These are phyloP conservation scores for Polia nebulosa DNA, from an alignment of 2,888 invertebrate species.

Conservation along the genomic window DNA sequence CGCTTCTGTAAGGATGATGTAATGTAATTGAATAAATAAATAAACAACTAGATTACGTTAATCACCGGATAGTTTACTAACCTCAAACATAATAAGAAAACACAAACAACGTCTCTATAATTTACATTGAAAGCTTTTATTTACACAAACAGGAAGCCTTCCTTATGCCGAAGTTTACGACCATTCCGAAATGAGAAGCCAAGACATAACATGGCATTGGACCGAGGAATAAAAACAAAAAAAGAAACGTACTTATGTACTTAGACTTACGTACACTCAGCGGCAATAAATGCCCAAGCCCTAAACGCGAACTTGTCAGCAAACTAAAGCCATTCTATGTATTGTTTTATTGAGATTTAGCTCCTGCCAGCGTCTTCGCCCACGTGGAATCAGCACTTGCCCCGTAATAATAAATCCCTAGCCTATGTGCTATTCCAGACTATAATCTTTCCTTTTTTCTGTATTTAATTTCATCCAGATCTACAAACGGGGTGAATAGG, in stretches of 20 bases:
- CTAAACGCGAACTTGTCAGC: no score
- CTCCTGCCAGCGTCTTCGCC: no score
- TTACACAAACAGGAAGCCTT: constrained; percentile 44
- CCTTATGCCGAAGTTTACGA: constrained; percentile 36
- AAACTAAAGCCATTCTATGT: no score
- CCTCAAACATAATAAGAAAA: neutral
- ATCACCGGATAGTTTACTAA: constrained; percentile 1
- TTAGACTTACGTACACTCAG: neutral
- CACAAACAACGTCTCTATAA: constrained; percentile 29
- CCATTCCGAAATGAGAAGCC: constrained; percentile 28
- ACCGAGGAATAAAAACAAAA: constrained; percentile 32
- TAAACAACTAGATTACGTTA: neutral
- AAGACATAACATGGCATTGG: constrained; percentile 13
- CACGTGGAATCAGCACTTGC: no score
- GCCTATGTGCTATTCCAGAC: no score
- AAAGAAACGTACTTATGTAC: neutral
- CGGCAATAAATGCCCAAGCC: no score
- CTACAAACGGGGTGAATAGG: no score
- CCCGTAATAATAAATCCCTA: no score
- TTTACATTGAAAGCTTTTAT: constrained; percentile 34
- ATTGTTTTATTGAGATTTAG: no score
- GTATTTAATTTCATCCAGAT: no score
- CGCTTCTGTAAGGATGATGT: no score
- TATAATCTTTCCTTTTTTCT: no score
- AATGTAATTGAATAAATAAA: neutral